Evolutionary conservation across 1,140 invertebrate species (phyloP).

Genomic region (Argopecten irradians): DNA sequence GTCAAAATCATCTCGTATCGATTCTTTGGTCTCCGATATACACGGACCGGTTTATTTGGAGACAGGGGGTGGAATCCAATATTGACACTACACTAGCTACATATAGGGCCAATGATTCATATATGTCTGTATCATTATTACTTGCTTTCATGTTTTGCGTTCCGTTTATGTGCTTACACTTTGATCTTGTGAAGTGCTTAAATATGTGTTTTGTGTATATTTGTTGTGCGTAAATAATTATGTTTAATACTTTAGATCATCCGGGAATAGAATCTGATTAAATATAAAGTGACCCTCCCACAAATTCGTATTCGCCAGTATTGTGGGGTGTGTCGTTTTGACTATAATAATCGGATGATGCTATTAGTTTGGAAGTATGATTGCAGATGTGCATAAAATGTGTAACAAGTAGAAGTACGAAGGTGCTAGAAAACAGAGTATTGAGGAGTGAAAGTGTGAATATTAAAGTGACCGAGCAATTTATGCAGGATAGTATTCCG

Average conservation of each 20-base stretch:
- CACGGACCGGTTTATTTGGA: neutral
- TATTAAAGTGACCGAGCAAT: conserved; percentile 8
- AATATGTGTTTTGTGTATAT: too few relatives aligned
- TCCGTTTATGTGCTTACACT: neutral
- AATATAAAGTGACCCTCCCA: conserved; percentile 9
- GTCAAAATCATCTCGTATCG: neutral
- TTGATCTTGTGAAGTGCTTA: neutral
- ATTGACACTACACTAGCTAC: neutral
- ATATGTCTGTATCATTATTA: neutral
- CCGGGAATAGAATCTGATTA: neutral
- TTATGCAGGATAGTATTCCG: neutral
- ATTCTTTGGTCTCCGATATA: neutral
- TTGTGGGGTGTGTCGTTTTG: neutral
- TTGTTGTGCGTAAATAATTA: too few relatives aligned
- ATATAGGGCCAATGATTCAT: neutral
- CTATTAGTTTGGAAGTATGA: neutral
- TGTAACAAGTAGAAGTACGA: neutral
- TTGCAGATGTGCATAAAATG: neutral
- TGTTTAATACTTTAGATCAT: neutral
- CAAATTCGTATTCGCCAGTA: neutral
- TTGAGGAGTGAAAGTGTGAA: neutral
- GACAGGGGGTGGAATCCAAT: neutral
- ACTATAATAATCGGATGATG: neutral
- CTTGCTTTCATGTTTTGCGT: neutral
- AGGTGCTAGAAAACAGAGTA: too few relatives aligned